A percentile compares a stretch with the other conserved stretches of the same genome.
Conservation (phyloP, 2,888 invertebrate genomes). For the Neuroscelio doddi region DNA sequence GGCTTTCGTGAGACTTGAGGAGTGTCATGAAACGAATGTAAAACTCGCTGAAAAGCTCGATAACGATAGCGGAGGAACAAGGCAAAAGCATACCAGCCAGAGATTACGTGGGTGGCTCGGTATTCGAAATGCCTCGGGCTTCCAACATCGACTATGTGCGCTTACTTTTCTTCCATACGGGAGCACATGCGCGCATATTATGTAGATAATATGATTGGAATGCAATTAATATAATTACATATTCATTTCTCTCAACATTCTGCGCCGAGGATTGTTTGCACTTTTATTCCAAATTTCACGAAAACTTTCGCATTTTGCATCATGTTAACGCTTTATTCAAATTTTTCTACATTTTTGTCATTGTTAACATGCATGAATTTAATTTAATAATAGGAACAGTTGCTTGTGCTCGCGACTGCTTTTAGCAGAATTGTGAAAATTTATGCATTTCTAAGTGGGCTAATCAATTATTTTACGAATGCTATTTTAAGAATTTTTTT, state of each 20-base stretch:
- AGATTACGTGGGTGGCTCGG: constrained; percentile 51
- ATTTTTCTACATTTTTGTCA: too few species aligned
- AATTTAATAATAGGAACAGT: too few species aligned
- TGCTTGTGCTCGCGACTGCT: too few species aligned
- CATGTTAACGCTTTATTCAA: too few species aligned
- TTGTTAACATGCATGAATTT: too few species aligned
- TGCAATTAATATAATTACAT: constrained; percentile 19
- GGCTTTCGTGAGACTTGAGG: constrained; percentile 59
- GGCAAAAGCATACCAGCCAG: constrained; percentile 51
- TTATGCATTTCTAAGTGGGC: too few species aligned
- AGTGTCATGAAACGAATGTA: constrained; percentile 64
- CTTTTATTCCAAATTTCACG: background rate
- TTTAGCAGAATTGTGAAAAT: too few species aligned
- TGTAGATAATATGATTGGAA: constrained; percentile 24
- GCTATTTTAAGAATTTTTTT: too few species aligned
- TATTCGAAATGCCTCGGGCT: constrained; percentile 45
- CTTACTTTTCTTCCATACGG: constrained; percentile 45
- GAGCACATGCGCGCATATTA: constrained; percentile 41
- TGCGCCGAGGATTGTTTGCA: too few species aligned
- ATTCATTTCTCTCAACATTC: background rate
- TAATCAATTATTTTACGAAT: too few species aligned
- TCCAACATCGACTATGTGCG: constrained; percentile 26
- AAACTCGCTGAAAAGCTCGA: constrained; percentile 65
- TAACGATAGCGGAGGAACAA: constrained; percentile 59
- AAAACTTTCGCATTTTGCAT: too few species aligned